These are phyloP conservation scores for Vanessa cardui DNA, from an alignment of 2,888 invertebrate species.

Conservation along the genomic window DNA sequence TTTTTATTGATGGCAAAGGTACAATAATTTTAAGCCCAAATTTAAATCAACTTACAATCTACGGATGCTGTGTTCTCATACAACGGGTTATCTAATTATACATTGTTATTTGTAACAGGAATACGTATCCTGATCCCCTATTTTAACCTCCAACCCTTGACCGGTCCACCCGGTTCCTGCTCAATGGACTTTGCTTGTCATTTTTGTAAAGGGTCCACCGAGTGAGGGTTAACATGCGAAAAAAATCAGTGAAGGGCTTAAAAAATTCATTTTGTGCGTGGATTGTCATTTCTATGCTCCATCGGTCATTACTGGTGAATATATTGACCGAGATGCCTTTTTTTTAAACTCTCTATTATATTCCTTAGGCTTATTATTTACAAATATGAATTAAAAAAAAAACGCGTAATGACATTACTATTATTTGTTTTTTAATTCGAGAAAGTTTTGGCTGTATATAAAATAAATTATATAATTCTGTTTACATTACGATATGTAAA, in stretches of 20 bases:
- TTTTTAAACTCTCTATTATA: too few species aligned
- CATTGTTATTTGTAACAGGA: constrained; percentile 14
- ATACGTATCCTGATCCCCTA: constrained; percentile 33
- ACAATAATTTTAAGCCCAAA: neutral
- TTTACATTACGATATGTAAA: too few species aligned
- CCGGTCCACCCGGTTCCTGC: constrained; percentile 57
- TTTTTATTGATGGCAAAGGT: too few species aligned
- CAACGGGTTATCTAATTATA: constrained; percentile 22
- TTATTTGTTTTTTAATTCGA: too few species aligned
- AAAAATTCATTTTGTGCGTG: constrained; percentile 40
- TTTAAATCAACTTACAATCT: neutral
- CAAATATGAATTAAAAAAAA: too few species aligned
- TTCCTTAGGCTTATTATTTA: too few species aligned
- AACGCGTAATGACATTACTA: too few species aligned
- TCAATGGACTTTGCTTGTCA: constrained; percentile 71
- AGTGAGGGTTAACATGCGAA: constrained; percentile 58
- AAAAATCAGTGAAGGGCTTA: constrained; percentile 52
- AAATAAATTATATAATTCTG: too few species aligned
- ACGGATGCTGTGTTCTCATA: constrained; percentile 1
- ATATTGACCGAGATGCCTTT: too few species aligned
- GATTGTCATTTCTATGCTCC: constrained; percentile 1
- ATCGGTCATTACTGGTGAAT: constrained; percentile 5
- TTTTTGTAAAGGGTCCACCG: constrained; percentile 47
- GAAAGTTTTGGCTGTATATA: too few species aligned
- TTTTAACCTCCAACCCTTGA: constrained; percentile 43